Percentiles rank a stretch among this genome's conserved stretches.
These are phyloP conservation scores for Gymnocephalus cernua DNA, from an alignment of 2,113 vertebrate genomes.

Conservation along the genomic window DNA sequence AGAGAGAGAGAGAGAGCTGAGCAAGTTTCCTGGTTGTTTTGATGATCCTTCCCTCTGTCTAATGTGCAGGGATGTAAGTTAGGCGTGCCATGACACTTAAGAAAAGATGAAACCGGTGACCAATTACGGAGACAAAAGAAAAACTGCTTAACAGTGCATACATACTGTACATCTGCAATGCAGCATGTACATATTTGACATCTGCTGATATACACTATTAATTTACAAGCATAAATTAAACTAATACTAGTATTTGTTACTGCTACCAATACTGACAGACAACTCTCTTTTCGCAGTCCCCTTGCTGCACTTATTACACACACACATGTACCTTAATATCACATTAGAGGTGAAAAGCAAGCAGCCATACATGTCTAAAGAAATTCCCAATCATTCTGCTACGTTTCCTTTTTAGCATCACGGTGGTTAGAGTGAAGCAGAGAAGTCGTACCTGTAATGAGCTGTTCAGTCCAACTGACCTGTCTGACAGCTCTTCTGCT, in stretches of 20 bases:
- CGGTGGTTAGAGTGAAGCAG: neutral
- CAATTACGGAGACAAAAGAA: conserved; percentile 19
- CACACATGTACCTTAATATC: neutral
- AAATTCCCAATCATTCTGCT: neutral
- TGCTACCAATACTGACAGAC: neutral
- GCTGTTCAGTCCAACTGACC: conserved; percentile 11
- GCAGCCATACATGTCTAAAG: neutral
- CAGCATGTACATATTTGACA: neutral
- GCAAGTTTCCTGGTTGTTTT: conserved; percentile 25
- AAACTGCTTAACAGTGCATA: neutral
- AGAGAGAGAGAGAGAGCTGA: neutral
- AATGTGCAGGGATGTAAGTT: neutral
- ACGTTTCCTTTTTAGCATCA: neutral
- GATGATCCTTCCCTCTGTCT: neutral
- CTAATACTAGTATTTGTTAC: neutral
- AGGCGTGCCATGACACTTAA: conserved; percentile 1
- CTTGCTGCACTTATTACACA: neutral
- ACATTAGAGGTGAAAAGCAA: neutral
- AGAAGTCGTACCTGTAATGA: conserved; percentile 25
- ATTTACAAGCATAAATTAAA: conserved; percentile 8
- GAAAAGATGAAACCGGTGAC: neutral
- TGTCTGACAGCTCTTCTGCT: conserved; percentile 20
- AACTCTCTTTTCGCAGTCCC: neutral
- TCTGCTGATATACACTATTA: neutral
- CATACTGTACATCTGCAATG: conserved; percentile 23